These are phyloP conservation scores for Nesoenas mayeri DNA, from an alignment of 2,113 vertebrate genomes.

Conservation along the genomic window DNA sequence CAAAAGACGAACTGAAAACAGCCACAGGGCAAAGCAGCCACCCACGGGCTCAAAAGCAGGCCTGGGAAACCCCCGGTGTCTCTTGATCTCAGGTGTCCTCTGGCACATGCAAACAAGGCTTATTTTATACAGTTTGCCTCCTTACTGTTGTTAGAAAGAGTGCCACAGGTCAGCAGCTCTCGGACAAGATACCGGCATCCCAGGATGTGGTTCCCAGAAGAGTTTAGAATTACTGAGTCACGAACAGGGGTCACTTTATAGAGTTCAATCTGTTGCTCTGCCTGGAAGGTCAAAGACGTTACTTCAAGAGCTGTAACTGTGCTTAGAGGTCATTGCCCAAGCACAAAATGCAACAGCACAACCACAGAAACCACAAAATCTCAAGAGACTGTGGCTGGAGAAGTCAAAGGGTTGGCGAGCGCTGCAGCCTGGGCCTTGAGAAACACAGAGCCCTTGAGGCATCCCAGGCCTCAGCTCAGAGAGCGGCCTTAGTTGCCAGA, in stretches of 20 bases:
- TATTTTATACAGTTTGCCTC: neutral
- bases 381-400: neutral
- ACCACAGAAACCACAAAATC: constrained; percentile 39
- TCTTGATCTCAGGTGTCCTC: neutral
- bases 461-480: neutral
- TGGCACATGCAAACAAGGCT: neutral
- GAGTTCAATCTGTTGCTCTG: neutral
- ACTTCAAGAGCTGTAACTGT: neutral
- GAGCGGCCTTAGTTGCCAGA: neutral
- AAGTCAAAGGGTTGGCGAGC: neutral
- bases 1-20: neutral
- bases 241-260: neutral
- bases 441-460: neutral
- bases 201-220: neutral
- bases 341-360: constrained; percentile 7
- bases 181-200: neutral
- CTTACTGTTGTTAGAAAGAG: neutral
- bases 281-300: constrained; percentile 11
- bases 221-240: neutral
- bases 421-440: neutral
- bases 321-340: constrained; percentile 26
- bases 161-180: neutral
- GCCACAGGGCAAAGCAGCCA: neutral
- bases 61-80: neutral
- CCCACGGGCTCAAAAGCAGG: neutral